Evolutionary conservation across 1,140 invertebrate genomes (phyloP), one percentile per base, ranked within the genome.

Genomic region (Goniozus legneri): DNA sequence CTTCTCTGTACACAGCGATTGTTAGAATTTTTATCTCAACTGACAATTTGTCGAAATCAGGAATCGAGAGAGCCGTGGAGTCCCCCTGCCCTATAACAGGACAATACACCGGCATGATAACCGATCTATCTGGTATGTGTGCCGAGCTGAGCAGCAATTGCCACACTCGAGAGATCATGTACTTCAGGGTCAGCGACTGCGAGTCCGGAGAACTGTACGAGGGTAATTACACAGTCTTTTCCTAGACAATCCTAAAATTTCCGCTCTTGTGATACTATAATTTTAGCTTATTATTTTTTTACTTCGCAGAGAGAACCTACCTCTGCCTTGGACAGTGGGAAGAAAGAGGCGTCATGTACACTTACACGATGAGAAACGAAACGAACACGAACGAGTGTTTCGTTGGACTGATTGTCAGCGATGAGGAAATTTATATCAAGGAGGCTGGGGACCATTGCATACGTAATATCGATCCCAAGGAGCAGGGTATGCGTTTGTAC

Each of bases 111-210:
- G 85, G 85, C 31, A 67, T 74, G 31, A 83, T 87, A 52, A 83
- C 84, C 19, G 84, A 86, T 58, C 67, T 80, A n/a, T 73, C 74
- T 12, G 80, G 80, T 42, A 74, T 85, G 52, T 88, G 85, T 65
- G 84, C 84, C n/a, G 84, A 84, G 67, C 71, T 88, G 21, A 82
- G 81, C 49, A 87, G 84, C 22, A 84, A 87, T 61, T 87, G 85
- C 64, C 77, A 79, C 51, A 80, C 82, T 22, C 80, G 81, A 12
- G 84, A 87, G 62, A 75, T 84, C 21, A 88, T 88, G 85, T 85
- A 84, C 53, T 87, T 84, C 60, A 83, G 82, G 58, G 84, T 87
- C 10, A 81, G 76, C 19, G 81, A 84, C 41, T 88, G 85, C 54
- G 65, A 77, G 59, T 71, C 74, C 43, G 58, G 77, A 20, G 81